phyloP scores from a whole-genome alignment of 2,797 vertebrate genomes.

The Ptychobarbus kaznakovi region DNA sequence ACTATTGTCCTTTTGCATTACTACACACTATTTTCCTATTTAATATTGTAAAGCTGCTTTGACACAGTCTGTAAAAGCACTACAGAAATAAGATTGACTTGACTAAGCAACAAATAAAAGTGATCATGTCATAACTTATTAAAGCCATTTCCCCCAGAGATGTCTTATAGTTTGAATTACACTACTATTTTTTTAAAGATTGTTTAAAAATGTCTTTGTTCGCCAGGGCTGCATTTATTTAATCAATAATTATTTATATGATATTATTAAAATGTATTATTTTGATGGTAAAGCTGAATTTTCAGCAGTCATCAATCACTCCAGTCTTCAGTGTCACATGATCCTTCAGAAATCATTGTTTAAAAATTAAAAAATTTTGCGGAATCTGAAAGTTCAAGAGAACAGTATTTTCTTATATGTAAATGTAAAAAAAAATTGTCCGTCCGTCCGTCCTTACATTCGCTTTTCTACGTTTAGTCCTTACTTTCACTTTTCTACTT shows the following conservation, averaged over 20 bases:
- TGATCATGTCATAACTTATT: neutral
- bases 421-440: too few relatives aligned
- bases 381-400: too few relatives aligned
- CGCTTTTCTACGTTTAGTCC: too few relatives aligned
- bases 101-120: slow-evolving; percentile 23
- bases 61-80: neutral
- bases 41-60: neutral
- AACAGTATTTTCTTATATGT: too few relatives aligned
- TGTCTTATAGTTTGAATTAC: neutral
- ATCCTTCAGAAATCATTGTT: neutral
- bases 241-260: neutral
- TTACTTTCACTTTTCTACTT: too few relatives aligned
- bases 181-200: neutral
- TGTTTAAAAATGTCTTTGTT: neutral
- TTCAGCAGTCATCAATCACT: neutral
- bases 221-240: neutral
- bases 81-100: neutral
- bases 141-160: neutral
- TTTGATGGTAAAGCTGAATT: neutral
- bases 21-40: neutral
- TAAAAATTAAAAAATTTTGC: too few relatives aligned
- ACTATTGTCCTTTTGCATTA: neutral
- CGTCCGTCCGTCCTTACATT: too few relatives aligned
- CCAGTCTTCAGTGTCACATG: neutral
- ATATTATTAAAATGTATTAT: too few relatives aligned